phyloP scores from a whole-genome alignment of 1,140 invertebrate genomes.

The Scylla paramamosain region DNA sequence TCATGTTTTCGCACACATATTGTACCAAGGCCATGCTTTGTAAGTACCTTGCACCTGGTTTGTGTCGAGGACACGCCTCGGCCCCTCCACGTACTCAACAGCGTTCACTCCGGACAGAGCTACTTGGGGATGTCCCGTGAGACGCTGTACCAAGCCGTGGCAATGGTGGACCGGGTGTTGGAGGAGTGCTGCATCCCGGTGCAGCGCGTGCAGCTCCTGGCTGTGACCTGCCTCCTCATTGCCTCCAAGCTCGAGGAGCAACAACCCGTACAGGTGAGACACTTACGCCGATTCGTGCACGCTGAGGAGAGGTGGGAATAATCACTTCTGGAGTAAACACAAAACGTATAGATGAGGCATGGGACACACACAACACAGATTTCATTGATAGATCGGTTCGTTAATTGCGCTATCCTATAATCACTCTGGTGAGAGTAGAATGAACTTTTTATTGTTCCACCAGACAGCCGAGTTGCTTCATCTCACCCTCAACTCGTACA shows the following conservation, averaged over 20 bases:
- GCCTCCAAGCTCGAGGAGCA: slow-evolving; percentile 58
- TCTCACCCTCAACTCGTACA: slow-evolving; percentile 58
- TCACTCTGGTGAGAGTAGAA: background rate
- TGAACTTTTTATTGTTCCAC: background rate
- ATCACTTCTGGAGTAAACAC: background rate
- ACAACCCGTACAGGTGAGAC: slow-evolving; percentile 28
- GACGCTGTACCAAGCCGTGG: slow-evolving; percentile 49
- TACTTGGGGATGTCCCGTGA: slow-evolving; percentile 50
- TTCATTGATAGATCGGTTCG: background rate
- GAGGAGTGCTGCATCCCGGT: background rate
- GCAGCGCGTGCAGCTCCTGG: slow-evolving; percentile 26
- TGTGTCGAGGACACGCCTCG: background rate
- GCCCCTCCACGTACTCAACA: background rate
- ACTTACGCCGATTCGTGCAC: background rate
- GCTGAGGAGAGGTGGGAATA: background rate
- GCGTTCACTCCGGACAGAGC: slow-evolving; percentile 31
- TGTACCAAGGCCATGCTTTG: background rate
- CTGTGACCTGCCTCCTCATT: slow-evolving; percentile 44
- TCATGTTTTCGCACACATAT: no score
- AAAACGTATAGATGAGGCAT: background rate
- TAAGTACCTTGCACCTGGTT: background rate
- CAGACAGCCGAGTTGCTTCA: slow-evolving; percentile 53
- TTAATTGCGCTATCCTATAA: background rate
- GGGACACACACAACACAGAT: background rate
- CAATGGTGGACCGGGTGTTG: slow-evolving; percentile 57